phyloP scores from a whole-genome alignment of 1,140 invertebrate genomes.

The Ctenoplectra terminalis region DNA sequence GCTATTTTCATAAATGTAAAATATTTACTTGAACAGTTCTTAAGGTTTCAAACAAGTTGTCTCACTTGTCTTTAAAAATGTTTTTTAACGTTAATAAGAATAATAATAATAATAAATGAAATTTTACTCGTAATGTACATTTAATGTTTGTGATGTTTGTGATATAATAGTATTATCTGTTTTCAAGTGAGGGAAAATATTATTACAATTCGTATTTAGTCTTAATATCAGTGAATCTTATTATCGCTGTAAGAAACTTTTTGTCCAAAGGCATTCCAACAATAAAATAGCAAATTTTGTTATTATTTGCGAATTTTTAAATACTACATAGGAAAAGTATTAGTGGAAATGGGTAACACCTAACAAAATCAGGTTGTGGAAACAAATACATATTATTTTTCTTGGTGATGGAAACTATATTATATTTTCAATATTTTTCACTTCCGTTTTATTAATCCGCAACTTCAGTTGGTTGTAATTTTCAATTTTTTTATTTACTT shows the following conservation, averaged over 20 bases:
- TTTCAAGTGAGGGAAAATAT: neutral
- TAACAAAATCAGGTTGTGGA: constrained; percentile 57
- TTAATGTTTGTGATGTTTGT: constrained; percentile 2
- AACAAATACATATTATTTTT: constrained; percentile 50
- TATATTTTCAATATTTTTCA: constrained; percentile 43
- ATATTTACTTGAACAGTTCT: neutral
- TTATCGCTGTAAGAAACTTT: constrained; percentile 7
- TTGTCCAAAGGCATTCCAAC: neutral
- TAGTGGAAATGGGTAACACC: constrained; percentile 41
- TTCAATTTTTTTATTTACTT: constrained; percentile 11
- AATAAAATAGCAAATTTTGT: constrained; percentile 12
- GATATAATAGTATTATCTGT: constrained; percentile 28
- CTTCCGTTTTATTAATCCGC: constrained; percentile 66
- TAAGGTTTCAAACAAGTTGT: neutral
- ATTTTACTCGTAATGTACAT: constrained; percentile 7
- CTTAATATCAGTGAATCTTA: neutral
- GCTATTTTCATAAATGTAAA: neutral
- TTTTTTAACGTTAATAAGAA: neutral
- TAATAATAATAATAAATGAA: constrained; percentile 3
- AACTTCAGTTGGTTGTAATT: constrained; percentile 69
- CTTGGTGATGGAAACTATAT: constrained; percentile 59
- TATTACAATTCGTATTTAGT: neutral
- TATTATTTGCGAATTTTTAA: constrained; percentile 31
- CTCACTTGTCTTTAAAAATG: neutral
- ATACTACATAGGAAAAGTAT: constrained; percentile 24